These are phyloP conservation scores for Labeo catla DNA, from an alignment of 2,113 vertebrate species.

Conservation along the genomic window DNA sequence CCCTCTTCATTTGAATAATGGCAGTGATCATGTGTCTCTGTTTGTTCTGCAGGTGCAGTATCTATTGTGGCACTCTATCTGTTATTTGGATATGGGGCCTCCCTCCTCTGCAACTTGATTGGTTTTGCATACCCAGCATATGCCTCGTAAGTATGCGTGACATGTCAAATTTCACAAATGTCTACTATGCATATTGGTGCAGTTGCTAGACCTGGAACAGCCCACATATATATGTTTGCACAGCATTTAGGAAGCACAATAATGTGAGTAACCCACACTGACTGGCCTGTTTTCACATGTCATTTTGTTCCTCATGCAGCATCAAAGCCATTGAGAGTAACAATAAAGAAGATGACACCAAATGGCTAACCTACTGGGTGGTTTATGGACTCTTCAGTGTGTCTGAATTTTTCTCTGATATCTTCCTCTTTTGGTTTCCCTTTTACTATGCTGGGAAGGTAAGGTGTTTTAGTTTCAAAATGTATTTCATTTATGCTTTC, in stretches of 20 bases:
- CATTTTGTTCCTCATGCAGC: constrained; percentile 64
- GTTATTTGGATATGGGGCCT: constrained; percentile 89
- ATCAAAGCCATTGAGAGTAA: constrained; percentile 94
- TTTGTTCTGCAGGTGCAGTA: constrained; percentile 73
- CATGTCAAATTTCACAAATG: neutral
- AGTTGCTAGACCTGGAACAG: neutral
- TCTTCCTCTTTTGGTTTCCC: constrained; percentile 95
- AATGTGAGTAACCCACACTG: neutral
- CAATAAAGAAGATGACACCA: constrained; percentile 89
- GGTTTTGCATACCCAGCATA: constrained; percentile 93
- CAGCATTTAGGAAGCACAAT: neutral
- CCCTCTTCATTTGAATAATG: neutral
- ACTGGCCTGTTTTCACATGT: constrained; percentile 8
- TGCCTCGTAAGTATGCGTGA: constrained; percentile 84
- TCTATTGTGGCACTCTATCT: constrained; percentile 83
- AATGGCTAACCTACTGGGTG: constrained; percentile 96
- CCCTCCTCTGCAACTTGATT: constrained; percentile 92
- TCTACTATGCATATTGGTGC: neutral
- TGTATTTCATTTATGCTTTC: neutral
- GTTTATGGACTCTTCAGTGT: constrained; percentile 91
- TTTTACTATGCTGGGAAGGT: constrained; percentile 95
- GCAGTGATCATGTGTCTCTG: constrained; percentile 25
- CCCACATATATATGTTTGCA: neutral
- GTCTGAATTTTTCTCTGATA: constrained; percentile 89
- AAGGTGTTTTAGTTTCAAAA: neutral